These are phyloP conservation scores for Aphelinus certus DNA, from an alignment of 1,140 invertebrate genomes.

Conservation along the genomic window DNA sequence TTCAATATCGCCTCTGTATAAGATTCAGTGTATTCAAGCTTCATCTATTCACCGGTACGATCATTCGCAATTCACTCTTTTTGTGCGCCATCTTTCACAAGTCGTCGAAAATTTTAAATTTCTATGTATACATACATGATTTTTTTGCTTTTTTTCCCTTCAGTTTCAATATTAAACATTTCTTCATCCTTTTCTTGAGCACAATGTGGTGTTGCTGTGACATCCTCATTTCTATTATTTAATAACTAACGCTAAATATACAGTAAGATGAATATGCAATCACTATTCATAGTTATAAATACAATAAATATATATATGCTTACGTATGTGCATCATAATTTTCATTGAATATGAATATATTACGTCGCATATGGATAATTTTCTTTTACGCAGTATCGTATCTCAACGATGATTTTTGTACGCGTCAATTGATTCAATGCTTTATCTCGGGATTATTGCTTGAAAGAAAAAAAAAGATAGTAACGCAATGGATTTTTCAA, in stretches of 20 bases:
- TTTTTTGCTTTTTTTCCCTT: slow-evolving; percentile 36
- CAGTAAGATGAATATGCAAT: slow-evolving; percentile 38
- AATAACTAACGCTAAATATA: slow-evolving; percentile 51
- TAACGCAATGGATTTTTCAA: slow-evolving; percentile 23
- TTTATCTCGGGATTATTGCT: background rate
- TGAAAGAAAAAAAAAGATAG: slow-evolving; percentile 9
- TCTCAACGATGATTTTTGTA: slow-evolving; percentile 39
- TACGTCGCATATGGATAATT: slow-evolving; percentile 11
- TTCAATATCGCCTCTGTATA: slow-evolving; percentile 17
- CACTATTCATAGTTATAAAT: slow-evolving; percentile 46
- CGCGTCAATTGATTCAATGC: slow-evolving; percentile 11
- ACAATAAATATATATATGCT: slow-evolving; percentile 43
- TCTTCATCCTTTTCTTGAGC: slow-evolving; percentile 49
- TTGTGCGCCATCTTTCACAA: slow-evolving; percentile 30
- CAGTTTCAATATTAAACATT: slow-evolving; percentile 1
- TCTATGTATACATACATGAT: slow-evolving; percentile 44
- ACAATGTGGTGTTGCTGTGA: slow-evolving; percentile 62
- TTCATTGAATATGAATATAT: slow-evolving; percentile 42
- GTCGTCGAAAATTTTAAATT: slow-evolving; percentile 43
- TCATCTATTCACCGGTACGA: slow-evolving; percentile 26
- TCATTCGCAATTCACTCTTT: slow-evolving; percentile 19
- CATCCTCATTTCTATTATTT: slow-evolving; percentile 40
- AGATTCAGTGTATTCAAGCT: slow-evolving; percentile 25
- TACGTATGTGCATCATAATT: slow-evolving; percentile 47
- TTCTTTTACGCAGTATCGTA: slow-evolving; percentile 12